Evolutionary conservation across 1,140 invertebrate species (phyloP).

Genomic region (Calephelis virginiensis): DNA sequence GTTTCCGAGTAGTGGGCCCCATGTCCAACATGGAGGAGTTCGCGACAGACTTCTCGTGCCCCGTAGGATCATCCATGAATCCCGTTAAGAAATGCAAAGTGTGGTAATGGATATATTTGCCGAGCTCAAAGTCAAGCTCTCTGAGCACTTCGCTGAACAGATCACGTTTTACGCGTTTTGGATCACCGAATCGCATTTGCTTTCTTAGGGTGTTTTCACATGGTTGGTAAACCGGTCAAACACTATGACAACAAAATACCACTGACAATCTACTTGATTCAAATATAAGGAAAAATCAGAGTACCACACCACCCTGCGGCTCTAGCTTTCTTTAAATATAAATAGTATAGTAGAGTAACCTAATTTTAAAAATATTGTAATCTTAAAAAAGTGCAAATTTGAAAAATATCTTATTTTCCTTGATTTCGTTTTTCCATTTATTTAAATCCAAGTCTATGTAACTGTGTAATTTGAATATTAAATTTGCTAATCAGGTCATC

Average conservation of each 20-base stretch:
- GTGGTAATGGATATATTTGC: conserved; percentile 79
- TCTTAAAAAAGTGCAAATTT: too few species aligned
- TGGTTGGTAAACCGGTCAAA: conserved; percentile 1
- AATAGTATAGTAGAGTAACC: too few species aligned
- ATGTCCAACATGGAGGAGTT: conserved; percentile 95
- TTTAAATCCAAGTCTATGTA: too few species aligned
- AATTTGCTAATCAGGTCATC: neutral
- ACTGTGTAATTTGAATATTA: neutral
- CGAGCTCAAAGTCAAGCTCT: conserved; percentile 22
- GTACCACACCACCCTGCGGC: too few species aligned
- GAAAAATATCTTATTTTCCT: too few species aligned
- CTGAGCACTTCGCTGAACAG: conserved; percentile 16
- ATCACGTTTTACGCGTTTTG: conserved; percentile 18
- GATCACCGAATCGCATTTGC: neutral
- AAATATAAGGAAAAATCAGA: too few species aligned
- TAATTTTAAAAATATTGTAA: too few species aligned
- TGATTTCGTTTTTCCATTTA: too few species aligned
- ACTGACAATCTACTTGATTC: too few species aligned
- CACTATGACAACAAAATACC: neutral
- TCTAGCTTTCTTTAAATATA: too few species aligned
- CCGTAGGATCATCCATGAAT: conserved; percentile 90
- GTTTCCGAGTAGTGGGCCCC: conserved; percentile 92
- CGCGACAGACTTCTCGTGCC: conserved; percentile 92
- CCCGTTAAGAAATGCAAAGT: conserved; percentile 91
- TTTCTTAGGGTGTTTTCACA: conserved; percentile 1